Evolutionary conservation across 1,140 invertebrate genomes (phyloP).

Genomic region (Dendrolimus punctatus): DNA sequence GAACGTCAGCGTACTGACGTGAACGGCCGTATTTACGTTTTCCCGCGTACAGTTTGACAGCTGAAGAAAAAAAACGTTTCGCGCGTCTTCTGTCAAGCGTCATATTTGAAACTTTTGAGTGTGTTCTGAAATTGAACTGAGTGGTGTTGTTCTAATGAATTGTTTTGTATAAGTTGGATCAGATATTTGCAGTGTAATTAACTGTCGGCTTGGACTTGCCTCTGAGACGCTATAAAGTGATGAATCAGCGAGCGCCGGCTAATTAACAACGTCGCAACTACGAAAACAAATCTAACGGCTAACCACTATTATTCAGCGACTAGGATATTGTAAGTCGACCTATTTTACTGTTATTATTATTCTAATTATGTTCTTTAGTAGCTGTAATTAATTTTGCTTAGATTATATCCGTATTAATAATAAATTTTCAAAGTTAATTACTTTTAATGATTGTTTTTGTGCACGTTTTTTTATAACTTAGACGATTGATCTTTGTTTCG

Average conservation of each 20-base stretch:
- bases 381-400: neutral
- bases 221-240: slow-evolving; percentile 63
- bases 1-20: slow-evolving; percentile 63
- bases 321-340: slow-evolving; percentile 51
- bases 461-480: too few species aligned
- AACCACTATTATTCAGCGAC: slow-evolving; percentile 21
- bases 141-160: slow-evolving; percentile 22
- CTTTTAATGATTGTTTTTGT: too few species aligned
- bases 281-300: slow-evolving; percentile 57
- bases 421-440: too few species aligned
- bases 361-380: slow-evolving; percentile 1
- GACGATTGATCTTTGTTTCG: too few species aligned
- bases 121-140: slow-evolving; percentile 35
- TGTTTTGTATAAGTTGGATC: slow-evolving; percentile 21
- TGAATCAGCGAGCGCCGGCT: slow-evolving; percentile 66
- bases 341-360: slow-evolving; percentile 6
- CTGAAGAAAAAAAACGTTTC: slow-evolving; percentile 51
- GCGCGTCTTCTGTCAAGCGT: slow-evolving; percentile 34
- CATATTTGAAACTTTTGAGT: slow-evolving; percentile 36
- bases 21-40: slow-evolving; percentile 45
- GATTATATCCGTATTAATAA: neutral
- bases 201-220: slow-evolving; percentile 39
- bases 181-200: slow-evolving; percentile 41
- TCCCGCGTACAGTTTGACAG: slow-evolving; percentile 45
- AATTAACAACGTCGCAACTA: slow-evolving; percentile 60